These are phyloP conservation scores for Danio tinwini DNA, from an alignment of 2,797 vertebrate species.

Conservation along the genomic window DNA sequence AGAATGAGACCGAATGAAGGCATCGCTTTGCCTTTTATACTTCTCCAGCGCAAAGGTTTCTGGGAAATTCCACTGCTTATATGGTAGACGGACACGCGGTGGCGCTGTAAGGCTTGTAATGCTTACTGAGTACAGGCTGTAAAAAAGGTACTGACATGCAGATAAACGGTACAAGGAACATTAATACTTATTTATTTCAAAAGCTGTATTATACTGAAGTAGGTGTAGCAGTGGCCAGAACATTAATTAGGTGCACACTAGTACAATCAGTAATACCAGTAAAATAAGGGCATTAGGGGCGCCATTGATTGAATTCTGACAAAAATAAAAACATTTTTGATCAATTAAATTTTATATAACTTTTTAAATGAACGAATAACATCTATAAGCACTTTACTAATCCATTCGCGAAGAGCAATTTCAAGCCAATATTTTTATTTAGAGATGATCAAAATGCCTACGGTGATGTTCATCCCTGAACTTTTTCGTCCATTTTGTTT, in stretches of 20 bases:
- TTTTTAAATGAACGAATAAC: neutral
- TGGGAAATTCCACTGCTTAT: conserved; percentile 50
- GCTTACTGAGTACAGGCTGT: no score
- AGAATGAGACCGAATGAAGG: conserved; percentile 40
- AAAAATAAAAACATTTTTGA: neutral
- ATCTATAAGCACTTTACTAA: neutral
- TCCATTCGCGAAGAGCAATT: neutral
- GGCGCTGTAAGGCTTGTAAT: neutral
- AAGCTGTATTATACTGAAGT: neutral
- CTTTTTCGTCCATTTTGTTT: neutral
- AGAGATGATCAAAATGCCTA: neutral
- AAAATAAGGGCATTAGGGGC: neutral
- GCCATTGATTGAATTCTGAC: neutral
- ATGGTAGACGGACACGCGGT: neutral
- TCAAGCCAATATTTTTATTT: neutral
- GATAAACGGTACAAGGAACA: neutral
- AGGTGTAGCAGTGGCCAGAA: neutral
- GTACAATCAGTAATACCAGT: neutral
- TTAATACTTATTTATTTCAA: neutral
- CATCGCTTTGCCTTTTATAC: conserved; percentile 42
- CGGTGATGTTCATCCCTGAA: neutral
- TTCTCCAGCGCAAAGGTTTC: conserved; percentile 51
- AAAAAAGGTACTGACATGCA: no score
- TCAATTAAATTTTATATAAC: no score
- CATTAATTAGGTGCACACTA: neutral